Base-by-base conservation (phyloP, 2,888 invertebrate species). In the Drosophila subsilvestris region DNA sequence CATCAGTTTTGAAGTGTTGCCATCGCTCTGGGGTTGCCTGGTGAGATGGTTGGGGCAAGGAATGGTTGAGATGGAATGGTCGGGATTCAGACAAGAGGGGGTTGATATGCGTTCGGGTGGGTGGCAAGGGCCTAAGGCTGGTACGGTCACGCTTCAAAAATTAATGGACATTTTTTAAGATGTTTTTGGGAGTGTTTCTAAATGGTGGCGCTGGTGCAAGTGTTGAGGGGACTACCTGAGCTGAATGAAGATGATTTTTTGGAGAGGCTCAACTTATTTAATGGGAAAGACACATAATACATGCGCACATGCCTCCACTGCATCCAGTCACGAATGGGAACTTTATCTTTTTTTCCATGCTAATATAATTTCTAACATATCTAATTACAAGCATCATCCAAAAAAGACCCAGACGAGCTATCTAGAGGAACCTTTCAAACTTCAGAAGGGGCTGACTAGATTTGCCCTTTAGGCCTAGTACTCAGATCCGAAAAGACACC, bases 1-100 rank as follows among this genome's bases (percentile, higher is more conserved):
- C 80, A 86, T 81, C 86, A 86, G 75, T 86, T 86, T 75, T 76
- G 77, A 85, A 85, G 82, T 82, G 86, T 59, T 60, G 69, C 79
- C 60, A 27, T 29, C 55, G 69, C 61, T 68, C 45, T 43, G 60
- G 49, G 61, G 37, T 14, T 37, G 37, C 6, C 37, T 14, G 37
- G 5, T 32, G 14, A 6, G 14, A 37, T 14, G 37, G 14, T 14
- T 29, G 29, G 12, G 29, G 29, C 1, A n/a, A 12, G 48, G 9
- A 22, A 20, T 42, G 18, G 29, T 3, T 51, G 59, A 29, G 37
- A 42, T 4, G 49, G n/a, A n/a, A n/a, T n/a, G n/a, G n/a, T n/a
- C 12, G 32, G n/a, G 43, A 25, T 12, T 2, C 8, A 14, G 48
- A 17, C 14, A 14, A n/a, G 29, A 27, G 47, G 22, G 51, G 14